Evolutionary conservation across 2,113 vertebrate species (phyloP).

Genomic region (Mungos mungo): DNA sequence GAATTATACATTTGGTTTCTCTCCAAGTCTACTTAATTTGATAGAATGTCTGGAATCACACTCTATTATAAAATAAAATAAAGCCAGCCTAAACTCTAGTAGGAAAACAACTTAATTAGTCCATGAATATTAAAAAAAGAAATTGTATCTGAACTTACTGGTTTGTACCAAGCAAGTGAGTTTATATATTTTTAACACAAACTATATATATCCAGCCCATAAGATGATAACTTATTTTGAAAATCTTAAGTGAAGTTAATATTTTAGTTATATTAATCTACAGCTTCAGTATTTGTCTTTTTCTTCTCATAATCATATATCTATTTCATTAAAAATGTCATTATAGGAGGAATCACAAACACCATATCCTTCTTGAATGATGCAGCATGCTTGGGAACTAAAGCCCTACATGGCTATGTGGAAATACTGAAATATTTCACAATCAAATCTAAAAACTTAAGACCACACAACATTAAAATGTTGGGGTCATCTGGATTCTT

Average conservation of each 20-base stretch:
- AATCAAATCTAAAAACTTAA: background rate
- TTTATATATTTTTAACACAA: background rate
- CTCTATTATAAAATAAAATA: constrained; percentile 42
- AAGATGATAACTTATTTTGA: background rate
- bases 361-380: background rate
- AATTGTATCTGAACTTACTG: background rate
- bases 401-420: background rate
- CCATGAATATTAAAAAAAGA: background rate
- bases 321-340: background rate
- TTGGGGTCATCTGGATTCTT: background rate
- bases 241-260: background rate
- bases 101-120: constrained; percentile 35
- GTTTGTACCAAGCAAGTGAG: background rate
- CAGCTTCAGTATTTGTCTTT: background rate
- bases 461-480: background rate
- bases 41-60: constrained; percentile 37
- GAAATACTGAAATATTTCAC: background rate
- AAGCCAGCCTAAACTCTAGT: background rate
- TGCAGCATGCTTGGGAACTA: background rate
- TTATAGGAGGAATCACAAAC: background rate
- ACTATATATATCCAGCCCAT: background rate
- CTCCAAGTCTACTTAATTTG: constrained; percentile 55
- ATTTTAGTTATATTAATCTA: background rate
- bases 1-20: constrained; percentile 44
- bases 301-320: background rate